A percentile compares a stretch with the other conserved stretches of the same genome.
These are phyloP conservation scores for Silurus glanis DNA, from an alignment of 2,113 vertebrate genomes.

Conservation along the genomic window DNA sequence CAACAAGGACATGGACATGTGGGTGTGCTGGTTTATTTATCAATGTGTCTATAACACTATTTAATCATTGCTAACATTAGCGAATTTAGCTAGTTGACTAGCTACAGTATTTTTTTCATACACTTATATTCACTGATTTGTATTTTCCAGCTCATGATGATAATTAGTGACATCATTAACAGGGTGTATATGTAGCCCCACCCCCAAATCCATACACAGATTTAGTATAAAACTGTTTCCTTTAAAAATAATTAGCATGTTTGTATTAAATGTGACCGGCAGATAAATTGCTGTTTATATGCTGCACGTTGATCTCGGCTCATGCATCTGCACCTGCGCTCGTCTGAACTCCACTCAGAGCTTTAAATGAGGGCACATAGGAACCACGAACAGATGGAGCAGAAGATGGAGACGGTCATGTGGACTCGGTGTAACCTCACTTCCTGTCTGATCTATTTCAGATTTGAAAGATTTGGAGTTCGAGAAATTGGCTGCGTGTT, in stretches of 20 bases:
- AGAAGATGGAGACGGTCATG: constrained; percentile 1
- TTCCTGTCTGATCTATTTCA: constrained; percentile 20
- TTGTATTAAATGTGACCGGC: too few relatives aligned
- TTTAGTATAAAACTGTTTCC: background rate
- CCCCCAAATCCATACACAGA: background rate
- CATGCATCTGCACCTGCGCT: background rate
- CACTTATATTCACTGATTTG: background rate
- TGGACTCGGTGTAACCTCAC: background rate
- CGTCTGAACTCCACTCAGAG: background rate
- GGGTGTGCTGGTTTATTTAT: background rate
- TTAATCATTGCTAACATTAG: background rate
- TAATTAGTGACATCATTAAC: background rate
- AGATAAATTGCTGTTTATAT: background rate
- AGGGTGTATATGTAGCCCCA: background rate
- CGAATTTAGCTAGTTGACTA: background rate
- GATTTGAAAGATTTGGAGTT: constrained; percentile 17
- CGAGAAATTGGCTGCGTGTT: constrained; percentile 17
- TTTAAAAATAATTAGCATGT: too few relatives aligned
- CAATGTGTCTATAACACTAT: background rate
- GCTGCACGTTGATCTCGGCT: background rate
- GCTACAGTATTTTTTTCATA: too few relatives aligned
- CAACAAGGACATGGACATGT: background rate
- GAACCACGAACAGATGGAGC: constrained; percentile 17
- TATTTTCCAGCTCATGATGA: background rate
- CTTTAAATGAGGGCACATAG: background rate